Base-by-base conservation (phyloP, 2,797 vertebrate species). In the Leuciscus waleckii region DNA sequence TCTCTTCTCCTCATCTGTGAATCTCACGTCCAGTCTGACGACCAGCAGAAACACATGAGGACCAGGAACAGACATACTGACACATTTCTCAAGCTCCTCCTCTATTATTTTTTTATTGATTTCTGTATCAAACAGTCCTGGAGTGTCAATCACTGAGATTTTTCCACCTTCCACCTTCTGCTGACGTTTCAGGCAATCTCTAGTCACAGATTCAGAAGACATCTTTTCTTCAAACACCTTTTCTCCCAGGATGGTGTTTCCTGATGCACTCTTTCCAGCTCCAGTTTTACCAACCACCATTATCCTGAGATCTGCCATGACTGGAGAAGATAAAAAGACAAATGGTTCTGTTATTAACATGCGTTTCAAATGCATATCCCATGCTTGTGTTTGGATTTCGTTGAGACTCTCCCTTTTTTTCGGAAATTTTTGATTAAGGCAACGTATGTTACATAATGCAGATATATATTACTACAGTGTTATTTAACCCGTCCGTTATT, bases 41-140 rank as follows among this genome's bases (percentile, higher is more conserved):
- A 23, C 54, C 21, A 56, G 21, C 54, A 56, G 54, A 58, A 58
- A 58, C 0, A 0, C 56, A 58, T 58, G 56, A 56, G 21, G 56
- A 58, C 54, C 56, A n/a, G 56, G 56, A n/a, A n/a, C 56, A 58
- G 56, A n/a, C 1, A 58, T 10, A 10, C 0, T n/a, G 9, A 58
- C 23, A 58, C 56, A 58, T 58, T 58, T 58, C 3, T 58, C 3
- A n/a, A 58, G 10, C 56, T 58, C 56, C 0, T 23, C 2, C 21
- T 56, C 10, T 0, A 56, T 2, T 3, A 0, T 1, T 11, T 0
- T 11, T 58, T 11, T 0, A n/a, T 1, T 58, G 56, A 4, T 0
- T n/a, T 58, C 5, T 58, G 56, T 58, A n/a, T 58, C 23, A 58
- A 58, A 58, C 9, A 58, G 0, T n/a, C 56, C 56, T n/a, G 56